These are phyloP conservation scores for Condylostylus longicornis DNA, from an alignment of 1,140 invertebrate genomes.

Conservation along the genomic window DNA sequence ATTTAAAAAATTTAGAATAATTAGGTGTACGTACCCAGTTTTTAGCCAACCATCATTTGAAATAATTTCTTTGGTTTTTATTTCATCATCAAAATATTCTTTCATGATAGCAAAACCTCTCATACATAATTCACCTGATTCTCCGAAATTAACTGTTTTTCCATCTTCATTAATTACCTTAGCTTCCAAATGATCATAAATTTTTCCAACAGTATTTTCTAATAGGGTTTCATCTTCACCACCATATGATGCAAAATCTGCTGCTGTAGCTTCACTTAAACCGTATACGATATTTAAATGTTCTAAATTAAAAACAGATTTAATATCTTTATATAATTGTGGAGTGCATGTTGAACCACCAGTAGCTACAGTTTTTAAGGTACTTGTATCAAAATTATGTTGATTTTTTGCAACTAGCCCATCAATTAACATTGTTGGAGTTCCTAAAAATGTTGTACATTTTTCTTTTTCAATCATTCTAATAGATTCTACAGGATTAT, in stretches of 20 bases:
- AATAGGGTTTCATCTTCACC: slow-evolving; percentile 50
- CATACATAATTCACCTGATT: slow-evolving; percentile 65
- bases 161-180: slow-evolving; percentile 60
- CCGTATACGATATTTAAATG: slow-evolving; percentile 63
- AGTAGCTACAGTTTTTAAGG: slow-evolving; percentile 44
- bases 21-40: slow-evolving; percentile 59
- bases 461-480: slow-evolving; percentile 52
- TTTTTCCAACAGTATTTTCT: slow-evolving; percentile 59
- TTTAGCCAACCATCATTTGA: slow-evolving; percentile 64
- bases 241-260: slow-evolving; percentile 48
- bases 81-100: slow-evolving; percentile 72
- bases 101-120: slow-evolving; percentile 72
- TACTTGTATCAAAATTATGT: slow-evolving; percentile 33
- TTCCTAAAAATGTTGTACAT: slow-evolving; percentile 71
- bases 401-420: slow-evolving; percentile 42
- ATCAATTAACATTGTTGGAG: slow-evolving; percentile 95
- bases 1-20: neutral
- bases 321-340: slow-evolving; percentile 48
- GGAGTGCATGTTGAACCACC: slow-evolving; percentile 65
- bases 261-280: slow-evolving; percentile 71
- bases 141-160: slow-evolving; percentile 53
- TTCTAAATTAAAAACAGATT: slow-evolving; percentile 33
- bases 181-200: slow-evolving; percentile 66
- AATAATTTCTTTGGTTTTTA: slow-evolving; percentile 62
- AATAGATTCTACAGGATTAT: slow-evolving; percentile 51